phyloP scores from a whole-genome alignment of 2,113 vertebrate genomes.

The Paramormyrops kingsleyae region DNA sequence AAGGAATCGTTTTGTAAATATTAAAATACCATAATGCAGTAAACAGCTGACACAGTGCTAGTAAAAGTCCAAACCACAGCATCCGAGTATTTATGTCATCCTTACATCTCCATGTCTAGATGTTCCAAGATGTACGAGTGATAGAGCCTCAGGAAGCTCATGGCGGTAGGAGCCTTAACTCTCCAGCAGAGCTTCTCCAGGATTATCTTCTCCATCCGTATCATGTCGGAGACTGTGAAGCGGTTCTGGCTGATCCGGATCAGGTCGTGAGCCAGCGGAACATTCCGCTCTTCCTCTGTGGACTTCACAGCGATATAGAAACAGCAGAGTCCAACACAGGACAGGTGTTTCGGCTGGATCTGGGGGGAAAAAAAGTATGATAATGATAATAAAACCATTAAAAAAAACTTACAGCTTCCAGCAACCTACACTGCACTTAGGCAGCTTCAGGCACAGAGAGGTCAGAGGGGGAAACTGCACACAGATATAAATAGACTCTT shows the following conservation, averaged over 20 bases:
- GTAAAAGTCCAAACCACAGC: not conserved
- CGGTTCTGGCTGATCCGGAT: conserved; percentile 91
- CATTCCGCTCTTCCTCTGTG: conserved; percentile 81
- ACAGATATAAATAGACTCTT: not conserved
- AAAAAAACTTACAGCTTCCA: not conserved
- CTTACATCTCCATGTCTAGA: conserved; percentile 73
- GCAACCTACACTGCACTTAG: not conserved
- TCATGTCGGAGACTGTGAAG: conserved; percentile 90
- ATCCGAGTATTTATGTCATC: not conserved
- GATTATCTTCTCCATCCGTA: conserved; percentile 97
- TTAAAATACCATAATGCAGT: not conserved
- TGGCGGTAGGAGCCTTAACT: conserved; percentile 79
- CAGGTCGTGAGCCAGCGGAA: conserved; percentile 81
- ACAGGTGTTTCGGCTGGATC: conserved; percentile 93
- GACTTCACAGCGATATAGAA: conserved; percentile 89
- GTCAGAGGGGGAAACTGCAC: not conserved
- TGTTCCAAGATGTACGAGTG: conserved; percentile 69
- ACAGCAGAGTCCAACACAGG: conserved; percentile 89
- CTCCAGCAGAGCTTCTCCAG: conserved; percentile 88
- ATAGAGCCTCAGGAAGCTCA: conserved; percentile 81
- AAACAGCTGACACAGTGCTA: not conserved
- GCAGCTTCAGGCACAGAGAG: not conserved
- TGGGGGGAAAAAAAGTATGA: conserved; percentile 33
- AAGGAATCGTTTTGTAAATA: conserved; percentile 21
- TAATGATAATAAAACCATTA: not conserved